Evolutionary conservation across 2,113 vertebrate genomes (phyloP).

Genomic region (Spizaetus ornatus): DNA sequence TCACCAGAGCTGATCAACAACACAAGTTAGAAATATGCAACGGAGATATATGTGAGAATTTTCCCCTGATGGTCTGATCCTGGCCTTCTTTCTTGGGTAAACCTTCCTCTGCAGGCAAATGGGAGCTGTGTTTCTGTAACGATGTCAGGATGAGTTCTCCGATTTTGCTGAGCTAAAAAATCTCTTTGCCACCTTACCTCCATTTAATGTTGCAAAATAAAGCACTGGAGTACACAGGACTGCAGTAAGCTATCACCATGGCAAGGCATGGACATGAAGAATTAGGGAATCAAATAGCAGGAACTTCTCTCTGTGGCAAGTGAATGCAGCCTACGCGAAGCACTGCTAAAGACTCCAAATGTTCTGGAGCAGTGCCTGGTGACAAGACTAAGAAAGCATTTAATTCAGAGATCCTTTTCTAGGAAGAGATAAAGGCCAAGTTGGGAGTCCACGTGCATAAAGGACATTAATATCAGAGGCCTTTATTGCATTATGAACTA

Average conservation of each 20-base stretch:
- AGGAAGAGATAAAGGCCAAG: background rate
- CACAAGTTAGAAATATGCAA: fast-evolving
- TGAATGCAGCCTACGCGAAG: fast-evolving
- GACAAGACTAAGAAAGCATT: background rate
- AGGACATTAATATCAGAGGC: background rate
- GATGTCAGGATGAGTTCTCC: background rate
- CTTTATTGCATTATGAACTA: constrained; percentile 10
- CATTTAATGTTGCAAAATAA: background rate
- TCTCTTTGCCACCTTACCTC: background rate
- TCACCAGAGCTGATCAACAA: background rate
- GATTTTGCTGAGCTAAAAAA: background rate
- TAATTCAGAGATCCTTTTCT: background rate
- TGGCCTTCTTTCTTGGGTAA: background rate
- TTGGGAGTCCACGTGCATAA: background rate
- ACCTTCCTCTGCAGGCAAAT: background rate
- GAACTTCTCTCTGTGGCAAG: background rate
- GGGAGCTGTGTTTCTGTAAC: background rate
- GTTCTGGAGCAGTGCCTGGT: background rate
- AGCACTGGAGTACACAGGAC: background rate
- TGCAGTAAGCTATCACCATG: background rate
- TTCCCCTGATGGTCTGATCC: background rate
- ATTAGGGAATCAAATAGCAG: background rate
- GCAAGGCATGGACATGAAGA: background rate
- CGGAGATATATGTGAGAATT: background rate
- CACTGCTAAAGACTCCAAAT: background rate